Base-by-base conservation (phyloP, 2,888 invertebrate genomes). In the Vannuccia rotundouncinata region DNA sequence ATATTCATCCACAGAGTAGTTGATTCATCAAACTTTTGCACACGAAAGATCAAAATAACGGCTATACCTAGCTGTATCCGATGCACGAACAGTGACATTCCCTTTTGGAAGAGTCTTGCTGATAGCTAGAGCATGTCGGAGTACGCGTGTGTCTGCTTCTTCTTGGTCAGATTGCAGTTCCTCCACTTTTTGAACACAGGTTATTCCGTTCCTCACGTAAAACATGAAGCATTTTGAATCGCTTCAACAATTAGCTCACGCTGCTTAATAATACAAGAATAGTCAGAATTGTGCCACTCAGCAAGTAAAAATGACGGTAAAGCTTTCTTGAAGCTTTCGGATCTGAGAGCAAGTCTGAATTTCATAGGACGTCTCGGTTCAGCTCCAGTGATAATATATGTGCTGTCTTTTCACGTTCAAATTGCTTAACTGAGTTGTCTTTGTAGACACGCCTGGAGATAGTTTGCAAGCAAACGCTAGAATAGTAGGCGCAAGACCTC, bases 1-100 rank as follows among this genome's bases (percentile, higher is more conserved):
- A 73, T 73, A 73, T 73, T n/a, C 74, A 73, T 73, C 74, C 74
- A 73, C 5, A 73, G 74, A 10, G 2, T 73, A 5, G 22, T 27
- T 22, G 74, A 73, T 45, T 45, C 45, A 45, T 45, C 17, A 22
- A 73, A 73, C 29, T 27, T 73, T n/a, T 22, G 27, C 5, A n/a
- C 74, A 22, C n/a, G 27, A 28, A 27, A 28, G 27, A 73, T 73
- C 22, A 73, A 28, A 73, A 73, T 73, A 73, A 73, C 74, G 22
- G 27, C 10, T n/a, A 73, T 73, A 73, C n/a, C 74, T 59, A 59
- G 10, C 59, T 59, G 59, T 59, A n/a, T 59, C 59, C 59, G 10
- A 59, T 59, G 59, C 59, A 5, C 59, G 27, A 28, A 73, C 29
- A 27, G 22, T 22, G 74, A 73, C 29, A 2, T 73, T 27, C 5